Evolutionary conservation across 2,888 invertebrate genomes (phyloP).

Genomic region (Papilio gigon): DNA sequence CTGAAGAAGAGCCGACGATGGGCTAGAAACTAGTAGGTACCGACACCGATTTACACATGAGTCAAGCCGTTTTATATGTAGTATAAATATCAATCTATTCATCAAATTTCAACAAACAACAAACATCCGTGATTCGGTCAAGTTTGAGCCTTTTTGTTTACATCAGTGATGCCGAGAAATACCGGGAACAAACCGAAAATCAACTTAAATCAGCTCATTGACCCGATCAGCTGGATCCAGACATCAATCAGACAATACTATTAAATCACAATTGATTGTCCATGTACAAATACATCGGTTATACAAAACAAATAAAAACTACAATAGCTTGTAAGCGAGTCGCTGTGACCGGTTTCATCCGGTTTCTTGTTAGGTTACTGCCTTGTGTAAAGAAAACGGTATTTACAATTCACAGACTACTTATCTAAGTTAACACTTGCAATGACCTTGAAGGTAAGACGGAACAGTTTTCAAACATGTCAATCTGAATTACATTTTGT

Average conservation of each 20-base stretch:
- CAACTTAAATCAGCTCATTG: not conserved
- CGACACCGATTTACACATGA: no score
- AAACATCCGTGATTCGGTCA: no score
- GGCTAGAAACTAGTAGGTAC: no score
- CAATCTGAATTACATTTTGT: no score
- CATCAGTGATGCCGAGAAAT: no score
- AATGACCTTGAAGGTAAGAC: not conserved
- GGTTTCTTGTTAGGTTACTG: conserved; percentile 29
- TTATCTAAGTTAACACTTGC: not conserved
- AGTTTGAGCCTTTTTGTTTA: no score
- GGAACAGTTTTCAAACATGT: no score
- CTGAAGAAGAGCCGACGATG: no score
- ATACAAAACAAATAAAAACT: conserved; percentile 15
- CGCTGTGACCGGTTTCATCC: conserved; percentile 33
- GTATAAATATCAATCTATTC: no score
- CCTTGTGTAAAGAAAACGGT: conserved; percentile 17
- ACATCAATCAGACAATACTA: conserved; percentile 9
- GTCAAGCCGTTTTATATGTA: no score
- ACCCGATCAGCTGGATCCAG: conserved; percentile 15
- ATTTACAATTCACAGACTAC: conserved; percentile 3
- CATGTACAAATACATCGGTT: conserved; percentile 1
- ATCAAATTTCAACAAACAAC: no score
- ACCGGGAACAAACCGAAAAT: not conserved
- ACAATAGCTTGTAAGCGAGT: conserved; percentile 9
- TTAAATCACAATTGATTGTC: not conserved